Evolutionary conservation across 1,140 invertebrate genomes (phyloP).

Genomic region (Rhyzopertha dominica): DNA sequence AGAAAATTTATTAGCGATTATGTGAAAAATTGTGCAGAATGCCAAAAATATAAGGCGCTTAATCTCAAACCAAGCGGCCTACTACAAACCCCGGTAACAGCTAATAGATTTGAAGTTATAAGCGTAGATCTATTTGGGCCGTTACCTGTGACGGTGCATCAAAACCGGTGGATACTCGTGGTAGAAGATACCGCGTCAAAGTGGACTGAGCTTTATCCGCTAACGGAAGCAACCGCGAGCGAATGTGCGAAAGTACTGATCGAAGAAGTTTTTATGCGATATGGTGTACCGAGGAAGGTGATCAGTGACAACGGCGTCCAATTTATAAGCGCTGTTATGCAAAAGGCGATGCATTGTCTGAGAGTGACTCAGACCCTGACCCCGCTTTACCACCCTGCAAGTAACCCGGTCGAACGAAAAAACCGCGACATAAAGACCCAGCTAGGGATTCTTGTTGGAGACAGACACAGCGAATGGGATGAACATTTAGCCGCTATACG

Average conservation of each 20-base stretch:
- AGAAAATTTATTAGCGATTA: no score
- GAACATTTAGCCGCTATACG: constrained; percentile 24
- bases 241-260: constrained; percentile 27
- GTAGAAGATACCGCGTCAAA: no score
- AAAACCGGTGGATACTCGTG: no score
- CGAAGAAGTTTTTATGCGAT: constrained; percentile 37
- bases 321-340: no score
- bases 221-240: constrained; percentile 28
- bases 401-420: constrained; percentile 42
- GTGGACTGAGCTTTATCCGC: no score
- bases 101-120: no score
- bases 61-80: no score
- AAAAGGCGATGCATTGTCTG: constrained; percentile 4
- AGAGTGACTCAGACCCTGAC: constrained; percentile 26
- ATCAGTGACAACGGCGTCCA: constrained; percentile 38
- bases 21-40: constrained; percentile 15
- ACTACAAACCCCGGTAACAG: no score
- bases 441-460: constrained; percentile 33
- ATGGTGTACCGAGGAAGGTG: constrained; percentile 33
- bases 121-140: no score
- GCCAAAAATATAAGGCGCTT: no score
- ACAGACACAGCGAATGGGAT: constrained; percentile 39
- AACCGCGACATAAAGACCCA: constrained; percentile 44
- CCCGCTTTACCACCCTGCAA: constrained; percentile 39
- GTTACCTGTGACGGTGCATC: no score